phyloP scores from a whole-genome alignment of 2,888 invertebrate species.

The Melipona bicolor region DNA sequence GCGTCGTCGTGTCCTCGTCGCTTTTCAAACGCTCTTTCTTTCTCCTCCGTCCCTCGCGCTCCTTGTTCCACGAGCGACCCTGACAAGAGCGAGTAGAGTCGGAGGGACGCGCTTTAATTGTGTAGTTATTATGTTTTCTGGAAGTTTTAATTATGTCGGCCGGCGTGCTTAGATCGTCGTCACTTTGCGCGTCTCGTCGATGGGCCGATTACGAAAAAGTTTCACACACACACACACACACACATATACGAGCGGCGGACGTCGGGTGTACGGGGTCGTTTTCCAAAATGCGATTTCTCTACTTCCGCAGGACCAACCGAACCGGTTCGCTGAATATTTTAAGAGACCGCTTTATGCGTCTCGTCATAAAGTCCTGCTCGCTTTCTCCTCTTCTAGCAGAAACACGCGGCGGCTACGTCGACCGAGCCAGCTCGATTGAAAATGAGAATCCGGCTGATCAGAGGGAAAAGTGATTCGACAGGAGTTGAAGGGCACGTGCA shows the following conservation, averaged over 20 bases:
- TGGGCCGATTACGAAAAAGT: constrained; percentile 11
- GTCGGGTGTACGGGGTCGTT: not conserved
- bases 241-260: not conserved
- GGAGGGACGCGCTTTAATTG: constrained; percentile 70
- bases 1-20: not conserved
- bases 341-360: not conserved
- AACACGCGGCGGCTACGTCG: not conserved
- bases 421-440: not conserved
- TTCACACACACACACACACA: not conserved
- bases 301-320: not conserved
- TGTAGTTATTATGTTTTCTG: constrained; percentile 73
- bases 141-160: constrained; percentile 69
- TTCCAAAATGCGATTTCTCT: constrained; percentile 8
- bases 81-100: constrained; percentile 29
- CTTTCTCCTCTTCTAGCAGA: not conserved
- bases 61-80: not conserved
- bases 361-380: not conserved
- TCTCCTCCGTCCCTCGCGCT: not conserved
- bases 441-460: not conserved
- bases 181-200: constrained; percentile 28
- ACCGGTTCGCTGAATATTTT: not conserved
- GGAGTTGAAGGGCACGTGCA: not conserved
- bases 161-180: constrained; percentile 54
- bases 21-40: constrained; percentile 12
- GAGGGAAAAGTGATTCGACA: not conserved